Conservation (phyloP, 2,113 vertebrate species). For the Lethenteron reissneri region DNA sequence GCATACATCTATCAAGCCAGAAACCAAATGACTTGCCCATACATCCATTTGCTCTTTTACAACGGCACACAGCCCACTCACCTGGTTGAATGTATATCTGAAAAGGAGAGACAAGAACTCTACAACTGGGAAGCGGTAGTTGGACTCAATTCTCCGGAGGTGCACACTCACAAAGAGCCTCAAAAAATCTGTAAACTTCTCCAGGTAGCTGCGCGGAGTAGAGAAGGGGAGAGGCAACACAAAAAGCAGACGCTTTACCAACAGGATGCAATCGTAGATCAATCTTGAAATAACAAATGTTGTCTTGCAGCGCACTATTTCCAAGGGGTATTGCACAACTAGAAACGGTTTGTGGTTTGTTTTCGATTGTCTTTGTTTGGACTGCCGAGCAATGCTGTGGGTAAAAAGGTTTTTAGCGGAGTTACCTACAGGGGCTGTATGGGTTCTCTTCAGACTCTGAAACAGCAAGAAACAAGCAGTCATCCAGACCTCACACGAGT, state of each 20-base stretch:
- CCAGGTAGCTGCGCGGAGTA: constrained; percentile 51
- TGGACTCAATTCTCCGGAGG: constrained; percentile 74
- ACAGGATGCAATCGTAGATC: too few relatives aligned
- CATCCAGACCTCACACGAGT: background rate
- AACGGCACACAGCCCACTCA: constrained; percentile 19
- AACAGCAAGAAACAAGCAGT: constrained; percentile 5
- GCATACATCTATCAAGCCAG: background rate
- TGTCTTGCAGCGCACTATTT: too few relatives aligned
- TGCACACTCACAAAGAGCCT: constrained; percentile 90
- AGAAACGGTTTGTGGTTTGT: too few relatives aligned
- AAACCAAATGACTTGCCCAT: too few relatives aligned
- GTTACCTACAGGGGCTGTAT: background rate
- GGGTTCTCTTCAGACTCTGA: constrained; percentile 5
- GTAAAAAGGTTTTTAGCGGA: background rate
- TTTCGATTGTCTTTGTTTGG: too few relatives aligned
- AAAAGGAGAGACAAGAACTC: constrained; percentile 80
- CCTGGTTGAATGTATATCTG: constrained; percentile 98
- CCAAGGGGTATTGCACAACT: too few relatives aligned
- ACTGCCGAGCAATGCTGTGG: too few relatives aligned
- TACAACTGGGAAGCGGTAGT: constrained; percentile 78
- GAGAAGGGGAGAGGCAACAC: constrained; percentile 11
- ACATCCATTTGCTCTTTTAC: too few relatives aligned
- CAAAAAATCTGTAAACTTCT: constrained; percentile 95
- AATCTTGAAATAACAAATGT: too few relatives aligned
- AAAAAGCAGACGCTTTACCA: too few relatives aligned